Base-by-base conservation (phyloP, 2,888 invertebrate species). In the Nineta flava region DNA sequence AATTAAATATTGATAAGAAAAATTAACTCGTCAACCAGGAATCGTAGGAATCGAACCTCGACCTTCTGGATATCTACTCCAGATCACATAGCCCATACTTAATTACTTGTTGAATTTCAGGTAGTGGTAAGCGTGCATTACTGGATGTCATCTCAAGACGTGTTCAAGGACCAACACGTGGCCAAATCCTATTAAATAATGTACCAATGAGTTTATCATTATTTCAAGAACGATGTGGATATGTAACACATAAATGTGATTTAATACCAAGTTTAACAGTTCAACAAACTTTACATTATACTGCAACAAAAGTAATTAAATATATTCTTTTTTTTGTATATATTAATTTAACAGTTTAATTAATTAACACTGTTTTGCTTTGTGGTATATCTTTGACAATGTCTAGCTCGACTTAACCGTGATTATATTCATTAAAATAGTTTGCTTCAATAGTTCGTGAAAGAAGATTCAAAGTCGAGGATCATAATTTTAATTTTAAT, bases 81-180 rank as follows among this genome's bases (percentile, higher is more conserved):
- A n/a, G n/a, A n/a, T n/a, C n/a, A n/a, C n/a, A n/a, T n/a, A n/a
- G n/a, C n/a, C n/a, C n/a, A n/a, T 19, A 19, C 5, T 5, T 19
- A 19, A 19, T 19, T 19, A 13, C 7, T 35, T 35, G 35, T 50
- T 48, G 15, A 32, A 51, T 59, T 64, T 19, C 58, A 90, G 92
- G 92, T 12, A 93, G 93, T 57, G 96, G 96, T 1, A 97, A 97
- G 64, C 80, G 92, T 32, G 94, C 94, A 0, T 75, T 97, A 3
- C 71, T 97, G 7, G 95, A 96, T 65, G 94, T 95, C 7, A 88
- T 96, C 50, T 83, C 87, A 0, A 74, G 87, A 15, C 74, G 88
- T 32, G 82, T 87, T 10, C 79, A 80, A 55, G 86, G 86, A 1
- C 81, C 87, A 1, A 86, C 86, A 1, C 77, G 91, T 50, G 96